Percentiles rank a stretch among this genome's conserved stretches.
These are phyloP conservation scores for Drosophila rellima DNA, from an alignment of 2,888 invertebrate genomes.

Conservation along the genomic window DNA sequence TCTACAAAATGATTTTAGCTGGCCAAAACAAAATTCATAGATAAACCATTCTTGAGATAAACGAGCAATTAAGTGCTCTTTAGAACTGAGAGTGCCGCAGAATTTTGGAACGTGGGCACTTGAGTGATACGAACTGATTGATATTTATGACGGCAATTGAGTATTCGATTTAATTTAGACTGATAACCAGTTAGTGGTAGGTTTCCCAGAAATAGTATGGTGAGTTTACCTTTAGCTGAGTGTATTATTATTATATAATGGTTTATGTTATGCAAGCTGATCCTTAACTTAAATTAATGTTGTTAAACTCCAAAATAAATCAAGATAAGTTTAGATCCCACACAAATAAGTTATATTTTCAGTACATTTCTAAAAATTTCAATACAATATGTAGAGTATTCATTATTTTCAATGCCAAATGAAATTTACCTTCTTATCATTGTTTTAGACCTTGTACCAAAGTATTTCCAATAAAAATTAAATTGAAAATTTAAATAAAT, in stretches of 20 bases:
- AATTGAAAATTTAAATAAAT: not conserved
- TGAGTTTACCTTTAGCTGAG: not conserved
- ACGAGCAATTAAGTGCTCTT: slow-evolving; percentile 51
- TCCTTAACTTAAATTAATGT: too few relatives aligned
- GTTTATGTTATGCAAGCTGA: not conserved
- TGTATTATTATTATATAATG: not conserved
- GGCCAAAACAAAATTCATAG: not conserved
- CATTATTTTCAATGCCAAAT: too few relatives aligned
- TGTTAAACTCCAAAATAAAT: too few relatives aligned
- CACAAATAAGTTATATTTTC: too few relatives aligned
- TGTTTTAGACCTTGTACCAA: not conserved
- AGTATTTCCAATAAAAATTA: not conserved
- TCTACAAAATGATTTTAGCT: not conserved
- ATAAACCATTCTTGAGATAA: slow-evolving; percentile 4
- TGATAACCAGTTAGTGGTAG: not conserved
- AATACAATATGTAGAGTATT: not conserved
- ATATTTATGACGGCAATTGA: slow-evolving; percentile 35
- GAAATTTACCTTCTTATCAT: not conserved
- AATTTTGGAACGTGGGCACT: slow-evolving; percentile 31
- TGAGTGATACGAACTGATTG: slow-evolving; percentile 35
- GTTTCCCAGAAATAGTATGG: slow-evolving; percentile 1
- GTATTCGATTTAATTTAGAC: not conserved
- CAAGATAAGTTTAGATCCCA: too few relatives aligned
- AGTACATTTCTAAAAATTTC: too few relatives aligned
- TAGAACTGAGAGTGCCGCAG: slow-evolving; percentile 25